These are phyloP conservation scores for Callochromis pleurospilus DNA, from an alignment of 2,113 vertebrate genomes.

Conservation along the genomic window DNA sequence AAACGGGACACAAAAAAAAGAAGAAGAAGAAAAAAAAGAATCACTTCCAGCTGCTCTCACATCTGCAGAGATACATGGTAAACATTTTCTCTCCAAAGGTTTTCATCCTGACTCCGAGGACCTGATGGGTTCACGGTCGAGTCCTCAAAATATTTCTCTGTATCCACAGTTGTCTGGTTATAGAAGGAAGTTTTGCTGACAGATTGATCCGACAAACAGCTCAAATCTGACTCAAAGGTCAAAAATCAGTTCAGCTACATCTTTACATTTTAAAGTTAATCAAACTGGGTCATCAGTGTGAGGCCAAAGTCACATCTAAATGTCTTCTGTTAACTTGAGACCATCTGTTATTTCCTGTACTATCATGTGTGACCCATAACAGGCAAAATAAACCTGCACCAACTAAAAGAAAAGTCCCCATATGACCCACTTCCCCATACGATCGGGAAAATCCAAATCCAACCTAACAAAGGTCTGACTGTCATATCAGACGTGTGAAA, in stretches of 20 bases:
- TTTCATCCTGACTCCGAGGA: neutral
- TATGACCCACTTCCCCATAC: neutral
- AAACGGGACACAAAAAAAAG: no score
- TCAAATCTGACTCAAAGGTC: neutral
- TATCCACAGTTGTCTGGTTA: rapidly evolving
- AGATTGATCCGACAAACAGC: rapidly evolving
- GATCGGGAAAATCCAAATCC: neutral
- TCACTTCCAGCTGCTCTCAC: rapidly evolving
- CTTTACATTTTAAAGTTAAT: neutral
- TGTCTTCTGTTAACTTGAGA: neutral
- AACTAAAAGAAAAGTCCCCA: neutral
- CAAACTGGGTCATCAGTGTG: rapidly evolving
- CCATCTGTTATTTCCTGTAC: neutral
- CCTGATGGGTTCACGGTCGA: neutral
- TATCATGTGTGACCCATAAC: neutral
- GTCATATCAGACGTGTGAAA: neutral
- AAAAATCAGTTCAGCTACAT: neutral
- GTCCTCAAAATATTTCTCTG: neutral
- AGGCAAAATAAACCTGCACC: neutral
- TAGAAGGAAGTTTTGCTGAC: rapidly evolving
- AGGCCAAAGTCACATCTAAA: neutral
- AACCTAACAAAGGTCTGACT: neutral
- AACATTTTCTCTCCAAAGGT: neutral
- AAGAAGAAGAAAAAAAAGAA: no score
- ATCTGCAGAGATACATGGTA: neutral